Conservation (phyloP, 2,888 invertebrate genomes). For the Silvanus unidentatus region DNA sequence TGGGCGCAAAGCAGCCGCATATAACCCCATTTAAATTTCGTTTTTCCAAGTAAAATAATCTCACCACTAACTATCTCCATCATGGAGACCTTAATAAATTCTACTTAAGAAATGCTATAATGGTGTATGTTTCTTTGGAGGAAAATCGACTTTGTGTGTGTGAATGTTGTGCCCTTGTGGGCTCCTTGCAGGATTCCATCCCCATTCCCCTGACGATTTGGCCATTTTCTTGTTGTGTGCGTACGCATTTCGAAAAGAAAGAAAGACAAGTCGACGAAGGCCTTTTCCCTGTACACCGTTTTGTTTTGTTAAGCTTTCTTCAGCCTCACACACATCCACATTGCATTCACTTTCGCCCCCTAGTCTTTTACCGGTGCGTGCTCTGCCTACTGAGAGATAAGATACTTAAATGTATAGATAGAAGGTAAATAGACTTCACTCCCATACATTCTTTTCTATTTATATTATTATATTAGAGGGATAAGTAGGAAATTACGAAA, state of each 20-base stretch:
- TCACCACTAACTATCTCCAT: not conserved
- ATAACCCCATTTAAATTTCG: too few relatives aligned
- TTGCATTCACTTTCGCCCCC: slow-evolving; percentile 4
- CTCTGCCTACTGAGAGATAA: slow-evolving; percentile 23
- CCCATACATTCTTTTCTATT: slow-evolving; percentile 7
- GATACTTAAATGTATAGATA: slow-evolving; percentile 21
- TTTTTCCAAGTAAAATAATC: too few relatives aligned
- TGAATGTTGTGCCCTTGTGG: not conserved
- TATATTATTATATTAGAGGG: not conserved
- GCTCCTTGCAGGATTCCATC: not conserved
- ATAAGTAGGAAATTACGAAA: too few relatives aligned
- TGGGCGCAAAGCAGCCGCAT: too few relatives aligned
- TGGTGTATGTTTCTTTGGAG: not conserved
- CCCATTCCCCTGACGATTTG: slow-evolving; percentile 1
- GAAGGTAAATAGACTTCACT: slow-evolving; percentile 19
- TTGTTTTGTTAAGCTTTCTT: slow-evolving; percentile 29
- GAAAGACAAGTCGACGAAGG: not conserved
- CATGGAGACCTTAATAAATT: slow-evolving; percentile 2
- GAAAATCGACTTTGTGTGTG: not conserved
- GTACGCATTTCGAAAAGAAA: slow-evolving; percentile 1
- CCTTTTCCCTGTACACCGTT: slow-evolving; percentile 24
- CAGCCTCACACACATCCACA: too few relatives aligned
- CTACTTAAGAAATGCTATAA: slow-evolving; percentile 1
- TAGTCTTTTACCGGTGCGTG: slow-evolving; percentile 22
- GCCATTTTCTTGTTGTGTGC: not conserved